Evolutionary conservation across 1,140 invertebrate species (phyloP).

Genomic region (Riptortus pedestris): DNA sequence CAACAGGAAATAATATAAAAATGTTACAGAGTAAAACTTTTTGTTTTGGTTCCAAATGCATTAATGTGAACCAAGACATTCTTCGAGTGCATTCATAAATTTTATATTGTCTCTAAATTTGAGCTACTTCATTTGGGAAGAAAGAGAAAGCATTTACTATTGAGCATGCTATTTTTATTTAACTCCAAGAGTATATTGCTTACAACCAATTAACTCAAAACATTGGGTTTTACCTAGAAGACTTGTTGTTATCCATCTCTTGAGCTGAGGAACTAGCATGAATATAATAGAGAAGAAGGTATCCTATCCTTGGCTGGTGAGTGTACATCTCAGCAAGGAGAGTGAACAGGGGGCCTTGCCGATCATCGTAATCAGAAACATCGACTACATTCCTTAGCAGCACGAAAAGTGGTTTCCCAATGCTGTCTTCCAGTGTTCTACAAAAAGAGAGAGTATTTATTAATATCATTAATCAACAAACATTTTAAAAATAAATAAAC

Average conservation of each 20-base stretch:
- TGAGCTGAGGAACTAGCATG: constrained; percentile 56
- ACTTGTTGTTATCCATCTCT: constrained; percentile 36
- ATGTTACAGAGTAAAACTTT: too few species aligned
- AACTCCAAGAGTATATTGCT: too few species aligned
- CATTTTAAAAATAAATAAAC: background rate
- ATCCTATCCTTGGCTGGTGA: constrained; percentile 63
- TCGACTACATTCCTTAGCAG: constrained; percentile 64
- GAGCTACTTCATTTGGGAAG: too few species aligned
- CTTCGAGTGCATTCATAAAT: too few species aligned
- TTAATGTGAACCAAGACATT: too few species aligned
- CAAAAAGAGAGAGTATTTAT: background rate
- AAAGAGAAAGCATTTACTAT: too few species aligned
- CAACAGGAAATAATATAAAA: too few species aligned
- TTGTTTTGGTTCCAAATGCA: too few species aligned
- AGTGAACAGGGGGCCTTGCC: constrained; percentile 59
- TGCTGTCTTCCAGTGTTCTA: constrained; percentile 54
- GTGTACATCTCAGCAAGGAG: constrained; percentile 64
- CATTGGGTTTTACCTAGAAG: constrained; percentile 15
- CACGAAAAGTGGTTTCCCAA: constrained; percentile 69
- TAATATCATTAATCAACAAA: background rate
- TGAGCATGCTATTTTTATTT: too few species aligned
- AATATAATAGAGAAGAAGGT: constrained; percentile 75
- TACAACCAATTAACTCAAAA: too few species aligned
- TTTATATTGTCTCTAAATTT: too few species aligned
- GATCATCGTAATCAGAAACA: constrained; percentile 63